Base-by-base conservation (phyloP, 2,888 invertebrate species). In the Pseudoips prasinana region DNA sequence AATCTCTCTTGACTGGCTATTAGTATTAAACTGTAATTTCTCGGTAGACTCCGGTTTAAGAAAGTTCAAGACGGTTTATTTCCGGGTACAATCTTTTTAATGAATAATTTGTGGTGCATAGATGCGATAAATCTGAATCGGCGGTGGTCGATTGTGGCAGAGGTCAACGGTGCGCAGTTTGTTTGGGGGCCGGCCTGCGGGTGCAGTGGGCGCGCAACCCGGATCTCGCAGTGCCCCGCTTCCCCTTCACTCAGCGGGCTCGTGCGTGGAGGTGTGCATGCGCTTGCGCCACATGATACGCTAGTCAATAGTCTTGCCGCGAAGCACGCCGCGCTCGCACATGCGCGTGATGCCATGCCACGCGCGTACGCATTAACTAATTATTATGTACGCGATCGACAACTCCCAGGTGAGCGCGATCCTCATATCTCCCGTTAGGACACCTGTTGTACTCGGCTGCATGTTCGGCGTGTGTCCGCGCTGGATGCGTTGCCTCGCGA, bases 131-230 rank as follows among this genome's bases (percentile, higher is more conserved):
- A n/a, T n/a, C n/a, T n/a, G n/a, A n/a, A n/a, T n/a, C n/a, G n/a
- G n/a, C n/a, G n/a, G n/a, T n/a, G n/a, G n/a, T n/a, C n/a, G n/a
- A 73, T 33, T 61, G 73, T 63, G 73, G 59, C 73, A 78, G 79
- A 81, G 80, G 80, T 82, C 74, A 72, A 60, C 66, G 60, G 59
- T 63, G 62, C 45, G 61, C 63, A 43, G 56, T 59, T 69, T 20
- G 20, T 3, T 20, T 70, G 74, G 79, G 77, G 80, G 81, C 80
- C 81, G 67, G 65, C 64, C 56, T 66, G 44, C 61, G 72, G 68
- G 73, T 79, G 81, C 82, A 81, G 83, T 84, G 85, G 82, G 84
- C 82, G 82, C 77, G 66, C 77, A 84, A 87, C 85, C 87, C 87
- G 87, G 87, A 87, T 87, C 86, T 86, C 61, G 74, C 63, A 53